Percentiles rank a stretch among this genome's conserved stretches.
Conservation (phyloP, 1,140 invertebrate species). For the Drosophila parvula region DNA sequence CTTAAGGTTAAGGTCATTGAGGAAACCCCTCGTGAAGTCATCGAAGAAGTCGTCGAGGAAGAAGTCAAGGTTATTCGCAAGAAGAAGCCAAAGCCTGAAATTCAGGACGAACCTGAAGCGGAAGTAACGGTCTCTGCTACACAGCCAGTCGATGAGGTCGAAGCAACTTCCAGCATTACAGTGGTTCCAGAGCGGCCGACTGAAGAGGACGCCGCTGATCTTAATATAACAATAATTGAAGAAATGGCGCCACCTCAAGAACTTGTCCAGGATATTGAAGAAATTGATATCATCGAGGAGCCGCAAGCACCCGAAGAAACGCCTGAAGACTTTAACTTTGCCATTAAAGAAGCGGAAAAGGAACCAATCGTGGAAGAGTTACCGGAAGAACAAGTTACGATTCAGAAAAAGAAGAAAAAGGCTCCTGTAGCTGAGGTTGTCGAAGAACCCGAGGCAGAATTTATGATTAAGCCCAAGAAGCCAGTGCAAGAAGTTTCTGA, state of each 20-base stretch:
- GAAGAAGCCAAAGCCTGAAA: conserved; percentile 66
- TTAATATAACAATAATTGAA: conserved; percentile 70
- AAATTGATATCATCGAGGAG: conserved; percentile 62
- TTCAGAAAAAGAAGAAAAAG: conserved; percentile 71
- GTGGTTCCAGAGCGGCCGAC: conserved; percentile 72
- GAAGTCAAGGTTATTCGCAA: conserved; percentile 67
- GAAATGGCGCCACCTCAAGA: conserved; percentile 61
- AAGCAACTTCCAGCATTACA: conserved; percentile 54
- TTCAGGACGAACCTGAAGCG: conserved; percentile 67
- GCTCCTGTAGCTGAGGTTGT: conserved; percentile 42
- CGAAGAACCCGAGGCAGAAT: conserved; percentile 77
- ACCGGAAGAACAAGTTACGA: conserved; percentile 68
- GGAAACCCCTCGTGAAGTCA: conserved; percentile 63
- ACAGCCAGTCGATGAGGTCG: conserved; percentile 64
- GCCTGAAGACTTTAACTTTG: conserved; percentile 48
- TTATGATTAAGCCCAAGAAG: conserved; percentile 67
- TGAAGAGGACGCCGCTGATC: conserved; percentile 74
- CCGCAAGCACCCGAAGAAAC: conserved; percentile 42
- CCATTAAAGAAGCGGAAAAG: conserved; percentile 65
- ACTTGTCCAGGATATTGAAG: conserved; percentile 69
- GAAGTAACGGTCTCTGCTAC: conserved; percentile 53
- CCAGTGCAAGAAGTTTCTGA: conserved; percentile 73
- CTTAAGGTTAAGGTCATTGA: conserved; percentile 71
- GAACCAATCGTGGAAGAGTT: conserved; percentile 62
- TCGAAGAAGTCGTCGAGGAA: conserved; percentile 69